phyloP scores from a whole-genome alignment of 2,797 vertebrate genomes.

The Chaunax sp. region DNA sequence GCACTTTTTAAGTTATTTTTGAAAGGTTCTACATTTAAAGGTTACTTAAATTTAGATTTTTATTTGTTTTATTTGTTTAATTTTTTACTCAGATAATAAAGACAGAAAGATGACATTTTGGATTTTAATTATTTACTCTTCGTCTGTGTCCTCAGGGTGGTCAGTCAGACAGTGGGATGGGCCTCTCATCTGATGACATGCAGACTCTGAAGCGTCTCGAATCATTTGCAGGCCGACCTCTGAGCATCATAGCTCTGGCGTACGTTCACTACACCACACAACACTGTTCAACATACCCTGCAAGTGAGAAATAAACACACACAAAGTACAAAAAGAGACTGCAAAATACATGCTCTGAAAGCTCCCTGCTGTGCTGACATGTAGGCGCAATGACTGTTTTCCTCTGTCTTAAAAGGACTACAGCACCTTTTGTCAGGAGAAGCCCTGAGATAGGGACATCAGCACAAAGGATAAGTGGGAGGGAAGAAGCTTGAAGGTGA shows the following conservation, averaged over 20 bases:
- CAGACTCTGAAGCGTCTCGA: conserved; percentile 89
- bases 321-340: conserved; percentile 3
- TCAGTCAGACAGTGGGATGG: conserved; percentile 92
- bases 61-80: neutral
- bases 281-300: conserved; percentile 1
- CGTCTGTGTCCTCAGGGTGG: conserved; percentile 77
- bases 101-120: neutral
- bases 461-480: conserved; percentile 69
- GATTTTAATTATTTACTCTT: conserved; percentile 11
- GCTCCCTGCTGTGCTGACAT: conserved; percentile 77
- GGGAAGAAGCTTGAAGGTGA: conserved; percentile 72
- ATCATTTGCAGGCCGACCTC: conserved; percentile 86
- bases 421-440: conserved; percentile 68
- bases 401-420: conserved; percentile 54
- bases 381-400: conserved; percentile 72
- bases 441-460: conserved; percentile 47
- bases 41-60: neutral
- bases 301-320: conserved; percentile 42
- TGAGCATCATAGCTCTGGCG: conserved; percentile 92
- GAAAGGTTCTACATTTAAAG: no score
- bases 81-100: neutral
- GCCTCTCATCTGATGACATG: conserved; percentile 89
- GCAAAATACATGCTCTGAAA: conserved; percentile 71
- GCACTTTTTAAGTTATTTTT: no score
- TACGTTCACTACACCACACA: conserved; percentile 78